Base-by-base conservation (phyloP, 2,797 vertebrate genomes). In the Chloroceryle inda region DNA sequence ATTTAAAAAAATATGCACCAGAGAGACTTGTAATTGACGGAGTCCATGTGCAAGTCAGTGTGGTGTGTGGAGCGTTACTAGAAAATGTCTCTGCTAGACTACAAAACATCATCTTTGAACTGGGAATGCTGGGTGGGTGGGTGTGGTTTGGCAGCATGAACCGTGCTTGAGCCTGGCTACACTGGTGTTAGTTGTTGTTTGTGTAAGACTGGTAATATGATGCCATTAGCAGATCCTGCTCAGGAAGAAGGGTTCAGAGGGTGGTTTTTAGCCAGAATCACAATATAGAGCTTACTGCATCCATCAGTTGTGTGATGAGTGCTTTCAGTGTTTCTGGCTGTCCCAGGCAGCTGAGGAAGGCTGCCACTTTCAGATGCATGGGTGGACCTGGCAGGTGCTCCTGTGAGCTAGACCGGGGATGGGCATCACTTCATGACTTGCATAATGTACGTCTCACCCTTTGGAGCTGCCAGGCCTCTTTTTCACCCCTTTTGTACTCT, bases 11-110 rank as follows among this genome's bases (percentile, higher is more conserved):
- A 20, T 3, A 8, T 38, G 35, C 44, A 19, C 24, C 47, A 6
- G 38, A 62, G 21, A 29, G 8, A 17, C 27, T 9, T 71, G 47
- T 14, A 18, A 2, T 29, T 44, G 2, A 2, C 37, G 50, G 16
- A 49, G 16, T 35, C 2, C 1, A n/a, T 26, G 19, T 59, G 11
- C 18, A 14, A 44, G 16, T 35, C 1, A 1, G 35, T 26, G 21
- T 59, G 13, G 37, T 21, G 6, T 49, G 35, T 55, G 53, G 73
- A 44, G 31, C 0, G 0, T 38, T 47, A 20, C 5, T 21, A 26
- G 42, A 33, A 74, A 55, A 53, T 8, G 13, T 37, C 78, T 49
- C 29, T 69, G 38, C 10, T 63, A 37, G 16, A 13, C 24, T 33
- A 37, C 33, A 35, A n/a, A 44, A 12, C 18, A 68, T 6, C 21